Conservation (phyloP, 2,888 invertebrate genomes). For the Lydus trimaculatus region DNA sequence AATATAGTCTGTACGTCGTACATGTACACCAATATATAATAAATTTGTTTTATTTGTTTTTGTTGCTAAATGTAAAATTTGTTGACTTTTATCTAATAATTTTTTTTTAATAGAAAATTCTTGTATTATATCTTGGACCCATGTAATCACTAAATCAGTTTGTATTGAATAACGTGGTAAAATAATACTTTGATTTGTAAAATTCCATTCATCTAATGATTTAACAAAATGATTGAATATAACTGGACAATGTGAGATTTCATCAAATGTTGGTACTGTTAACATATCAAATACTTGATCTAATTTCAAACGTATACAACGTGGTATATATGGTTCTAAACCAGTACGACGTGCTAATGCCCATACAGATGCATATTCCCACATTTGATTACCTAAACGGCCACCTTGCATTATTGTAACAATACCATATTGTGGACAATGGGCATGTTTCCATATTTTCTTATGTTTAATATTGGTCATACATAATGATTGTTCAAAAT, state of each 20-base stretch:
- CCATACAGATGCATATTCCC: conserved; percentile 64
- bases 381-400: conserved; percentile 61
- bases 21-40: conserved; percentile 61
- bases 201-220: conserved; percentile 64
- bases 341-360: conserved; percentile 61
- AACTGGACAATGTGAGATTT: conserved; percentile 64
- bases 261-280: conserved; percentile 64
- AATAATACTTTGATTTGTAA: conserved; percentile 66
- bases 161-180: conserved; percentile 64
- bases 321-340: conserved; percentile 61
- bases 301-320: conserved; percentile 63
- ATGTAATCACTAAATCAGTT: conserved; percentile 64
- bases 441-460: conserved; percentile 52
- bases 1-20: conserved; percentile 13
- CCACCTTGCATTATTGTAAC: conserved; percentile 60
- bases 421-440: conserved; percentile 61
- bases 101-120: conserved; percentile 65
- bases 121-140: conserved; percentile 65
- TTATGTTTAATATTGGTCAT: conserved; percentile 60
- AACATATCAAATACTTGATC: conserved; percentile 65
- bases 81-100: conserved; percentile 61
- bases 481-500: conserved; percentile 66
- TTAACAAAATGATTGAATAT: conserved; percentile 61
- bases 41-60: conserved; percentile 42
- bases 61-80: conserved; percentile 55